Evolutionary conservation across 2,113 vertebrate species (phyloP), one percentile per base, ranked within the genome.

Genomic region (Grantiella picta): DNA sequence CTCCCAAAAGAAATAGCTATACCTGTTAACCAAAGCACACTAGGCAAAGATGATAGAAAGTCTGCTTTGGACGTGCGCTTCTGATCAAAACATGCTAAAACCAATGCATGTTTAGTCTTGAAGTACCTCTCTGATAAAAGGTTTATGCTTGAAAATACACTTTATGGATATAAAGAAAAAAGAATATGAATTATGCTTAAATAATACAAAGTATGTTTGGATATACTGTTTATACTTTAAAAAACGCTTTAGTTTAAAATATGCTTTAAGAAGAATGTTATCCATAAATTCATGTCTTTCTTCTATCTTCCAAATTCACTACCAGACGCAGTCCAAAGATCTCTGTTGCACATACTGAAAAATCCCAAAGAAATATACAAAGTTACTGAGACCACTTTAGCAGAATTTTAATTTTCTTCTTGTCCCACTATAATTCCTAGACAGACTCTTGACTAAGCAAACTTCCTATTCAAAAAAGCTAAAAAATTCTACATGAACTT

Each of bases 101-200:
- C 4, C 0, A 0, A 45, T 15, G 10, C 5, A 20, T 40, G 7
- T 60, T 63, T 68, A 45, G 28, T 31, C 24, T 70, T 53, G 7
- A 85, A 82, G 33, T 40, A 71, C 8, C 28, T 78, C 36, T 84
- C 27, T 79, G 21, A 82, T 42, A 90, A 28, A 66, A 82, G 1
- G 1, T 50, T 65, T 66, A 57, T 36, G 38, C 15, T 76, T 71
- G 79, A 86, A 85, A 85, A 89, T n/a, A 56, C 0, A 0, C 22
- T 60, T 79, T 42, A 91, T 45, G 19, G 9, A 35, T 38, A 38
- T 18, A 82, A 70, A 56, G 25, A 36, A 45, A 57, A 44, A 49
- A 28, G 2, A 65, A 14, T n/a, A 52, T 27, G 4, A 82, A 68
- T 24, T 53, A 53, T 44, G 22, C 25, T 70, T 56, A 60, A 75